Base-by-base conservation (phyloP, 2,113 vertebrate genomes). In the Semnopithecus entellus region DNA sequence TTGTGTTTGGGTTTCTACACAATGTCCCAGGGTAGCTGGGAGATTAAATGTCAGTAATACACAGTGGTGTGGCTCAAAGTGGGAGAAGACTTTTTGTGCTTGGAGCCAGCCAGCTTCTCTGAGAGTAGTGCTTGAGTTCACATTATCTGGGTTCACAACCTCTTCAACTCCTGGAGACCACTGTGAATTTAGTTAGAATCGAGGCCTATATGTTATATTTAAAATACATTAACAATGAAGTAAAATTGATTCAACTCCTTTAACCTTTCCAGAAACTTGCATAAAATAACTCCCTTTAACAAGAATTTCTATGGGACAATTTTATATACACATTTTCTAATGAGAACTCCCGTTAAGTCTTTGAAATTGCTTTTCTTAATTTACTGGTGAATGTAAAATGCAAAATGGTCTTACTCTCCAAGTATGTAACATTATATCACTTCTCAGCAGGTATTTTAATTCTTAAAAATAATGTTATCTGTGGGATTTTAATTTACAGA, bases 331-430 rank as follows among this genome's bases (percentile, higher is more conserved):
- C 25, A 4, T 6, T 80, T 79, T 93, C 50, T 85, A 61, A 32
- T 90, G 43, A 86, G 8, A 40, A 72, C 14, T 76, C 32, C 35
- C 6, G 2, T 82, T 23, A 45, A 66, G 13, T 64, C 52, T 68
- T 57, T 92, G 90, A 87, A 57, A 94, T 82, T 75, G 30, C 68
- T 90, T 94, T 82, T 23, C 20, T 82, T 66, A 94, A 59, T 82
- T 70, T 68, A 16, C 45, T 59, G 27, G 20, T 82, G 16, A 59
- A 76, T 52, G 43, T 75, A 80, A 94, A 87, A 76, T 82, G 35
- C 25, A 82, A 8, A 82, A 16, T 35, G 4, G 14, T 83, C 82
- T 68, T 81, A 75, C 4, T 48, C 2, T 20, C 75, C 38, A 75
- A 82, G 16, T 27, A 30, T 35, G 9, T 35, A 66, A 68, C 32